phyloP scores from a whole-genome alignment of 2,113 vertebrate species.

The Sapayoa aenigma region DNA sequence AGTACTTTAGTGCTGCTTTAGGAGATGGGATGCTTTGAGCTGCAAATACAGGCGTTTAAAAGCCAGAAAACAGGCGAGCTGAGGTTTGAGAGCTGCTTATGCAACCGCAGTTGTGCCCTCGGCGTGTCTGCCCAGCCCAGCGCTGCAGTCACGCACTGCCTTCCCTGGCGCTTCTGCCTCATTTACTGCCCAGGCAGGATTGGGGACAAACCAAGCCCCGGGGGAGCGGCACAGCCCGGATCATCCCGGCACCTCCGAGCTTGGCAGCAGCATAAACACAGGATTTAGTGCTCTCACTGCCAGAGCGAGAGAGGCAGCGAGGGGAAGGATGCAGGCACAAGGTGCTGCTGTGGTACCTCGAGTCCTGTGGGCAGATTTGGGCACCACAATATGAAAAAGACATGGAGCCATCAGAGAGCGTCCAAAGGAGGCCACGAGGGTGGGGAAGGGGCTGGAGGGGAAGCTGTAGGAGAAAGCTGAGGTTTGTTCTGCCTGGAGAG shows the following conservation, averaged over 20 bases:
- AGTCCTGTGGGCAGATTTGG: not conserved
- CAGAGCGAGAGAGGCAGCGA: not conserved
- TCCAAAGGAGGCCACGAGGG: not conserved
- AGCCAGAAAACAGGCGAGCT: not conserved
- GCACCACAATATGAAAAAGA: not conserved
- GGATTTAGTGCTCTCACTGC: rapidly evolving
- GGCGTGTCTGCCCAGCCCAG: not conserved
- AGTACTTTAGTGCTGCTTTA: not conserved
- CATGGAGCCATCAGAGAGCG: not conserved
- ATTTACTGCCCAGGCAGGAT: not conserved
- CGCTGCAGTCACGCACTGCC: not conserved
- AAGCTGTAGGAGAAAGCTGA: not conserved
- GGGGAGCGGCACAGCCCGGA: not conserved
- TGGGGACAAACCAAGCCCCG: not conserved
- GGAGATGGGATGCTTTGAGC: not conserved
- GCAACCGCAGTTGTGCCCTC: not conserved
- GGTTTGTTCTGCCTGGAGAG: not conserved
- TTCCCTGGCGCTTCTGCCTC: not conserved
- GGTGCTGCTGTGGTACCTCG: not conserved
- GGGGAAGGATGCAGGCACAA: not conserved
- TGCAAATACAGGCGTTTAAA: not conserved
- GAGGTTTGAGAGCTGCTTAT: not conserved
- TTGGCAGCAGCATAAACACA: rapidly evolving
- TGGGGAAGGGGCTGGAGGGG: not conserved
- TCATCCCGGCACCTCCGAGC: not conserved